Percentiles rank a stretch among this genome's conserved stretches.
Conservation (phyloP, 2,113 vertebrate genomes). For the Rafetus swinhoei region DNA sequence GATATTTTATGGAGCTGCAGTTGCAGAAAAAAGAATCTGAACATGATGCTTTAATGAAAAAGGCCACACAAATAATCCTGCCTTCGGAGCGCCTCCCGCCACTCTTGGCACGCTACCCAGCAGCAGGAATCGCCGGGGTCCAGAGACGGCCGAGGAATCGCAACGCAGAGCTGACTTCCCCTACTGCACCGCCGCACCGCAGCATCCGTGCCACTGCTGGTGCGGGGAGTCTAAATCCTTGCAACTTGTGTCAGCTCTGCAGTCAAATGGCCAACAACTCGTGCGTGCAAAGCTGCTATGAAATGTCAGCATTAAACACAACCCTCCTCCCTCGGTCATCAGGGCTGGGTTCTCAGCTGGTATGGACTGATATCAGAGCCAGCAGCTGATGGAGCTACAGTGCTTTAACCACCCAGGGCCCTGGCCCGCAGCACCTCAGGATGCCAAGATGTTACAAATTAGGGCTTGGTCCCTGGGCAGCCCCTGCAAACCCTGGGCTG, state of each 20-base stretch:
- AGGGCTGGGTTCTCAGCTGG: background rate
- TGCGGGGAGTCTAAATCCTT: background rate
- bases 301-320: background rate
- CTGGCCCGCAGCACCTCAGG: background rate
- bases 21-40: background rate
- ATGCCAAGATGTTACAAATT: background rate
- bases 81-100: background rate
- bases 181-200: background rate
- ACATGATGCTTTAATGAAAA: background rate
- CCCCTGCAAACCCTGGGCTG: background rate
- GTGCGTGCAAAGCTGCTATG: background rate
- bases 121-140: background rate
- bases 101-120: no score
- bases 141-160: background rate
- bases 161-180: background rate
- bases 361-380: background rate
- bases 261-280: background rate
- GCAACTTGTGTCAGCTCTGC: background rate
- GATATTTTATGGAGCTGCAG: background rate
- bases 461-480: background rate
- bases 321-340: no score
- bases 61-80: background rate
- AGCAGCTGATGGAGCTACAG: background rate
- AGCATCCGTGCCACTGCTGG: background rate
- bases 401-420: background rate